Conservation (phyloP, 2,888 invertebrate genomes). For the Trypoxylon attenuatum region DNA sequence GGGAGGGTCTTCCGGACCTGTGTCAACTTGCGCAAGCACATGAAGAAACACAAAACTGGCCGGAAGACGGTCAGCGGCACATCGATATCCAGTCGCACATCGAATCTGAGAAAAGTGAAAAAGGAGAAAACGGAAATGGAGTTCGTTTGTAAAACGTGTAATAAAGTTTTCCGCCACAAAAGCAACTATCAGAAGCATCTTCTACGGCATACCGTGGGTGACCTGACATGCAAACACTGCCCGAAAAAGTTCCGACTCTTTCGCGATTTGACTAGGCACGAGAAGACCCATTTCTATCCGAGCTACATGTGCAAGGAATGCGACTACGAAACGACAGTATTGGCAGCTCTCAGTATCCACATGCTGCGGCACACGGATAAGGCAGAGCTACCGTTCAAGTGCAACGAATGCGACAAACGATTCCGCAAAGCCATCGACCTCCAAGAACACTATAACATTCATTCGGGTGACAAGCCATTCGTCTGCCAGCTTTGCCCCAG, state of each 20-base stretch:
- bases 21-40: constrained; percentile 64
- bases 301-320: constrained; percentile 71
- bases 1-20: constrained; percentile 63
- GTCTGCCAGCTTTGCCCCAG: constrained; percentile 65
- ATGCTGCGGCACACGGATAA: constrained; percentile 68
- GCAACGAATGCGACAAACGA: constrained; percentile 70
- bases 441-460: constrained; percentile 72
- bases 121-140: constrained; percentile 58
- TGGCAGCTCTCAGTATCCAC: constrained; percentile 68
- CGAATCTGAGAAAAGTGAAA: constrained; percentile 47
- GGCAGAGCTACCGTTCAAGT: constrained; percentile 67
- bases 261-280: constrained; percentile 70
- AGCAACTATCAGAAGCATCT: constrained; percentile 70
- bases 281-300: constrained; percentile 71
- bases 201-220: constrained; percentile 65
- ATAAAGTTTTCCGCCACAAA: constrained; percentile 68
- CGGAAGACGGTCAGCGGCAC: constrained; percentile 30
- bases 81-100: constrained; percentile 16
- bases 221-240: constrained; percentile 70
- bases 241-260: constrained; percentile 69
- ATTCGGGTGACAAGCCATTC: constrained; percentile 71
- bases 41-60: constrained; percentile 64
- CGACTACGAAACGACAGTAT: constrained; percentile 71
- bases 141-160: constrained; percentile 67
- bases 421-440: constrained; percentile 69